Evolutionary conservation across 2,888 invertebrate species (phyloP).

Genomic region (Pyrgus malvae): DNA sequence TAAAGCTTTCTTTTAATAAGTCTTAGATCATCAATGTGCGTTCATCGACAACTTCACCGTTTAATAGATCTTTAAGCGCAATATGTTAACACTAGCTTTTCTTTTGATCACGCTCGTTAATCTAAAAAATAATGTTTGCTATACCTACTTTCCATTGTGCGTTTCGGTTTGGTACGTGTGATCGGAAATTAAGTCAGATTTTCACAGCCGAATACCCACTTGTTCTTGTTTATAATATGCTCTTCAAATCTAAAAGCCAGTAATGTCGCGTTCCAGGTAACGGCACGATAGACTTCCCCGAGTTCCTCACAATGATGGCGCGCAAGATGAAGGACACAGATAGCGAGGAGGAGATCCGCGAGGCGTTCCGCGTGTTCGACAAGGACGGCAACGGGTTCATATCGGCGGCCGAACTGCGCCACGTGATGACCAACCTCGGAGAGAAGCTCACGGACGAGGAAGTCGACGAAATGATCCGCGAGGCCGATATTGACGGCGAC

Average conservation of each 20-base stretch:
- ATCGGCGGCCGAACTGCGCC: conserved; percentile 98
- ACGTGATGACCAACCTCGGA: conserved; percentile 99
- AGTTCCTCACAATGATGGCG: conserved; percentile 99
- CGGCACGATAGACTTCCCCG: conserved; percentile 99
- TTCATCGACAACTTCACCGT: conserved; percentile 9
- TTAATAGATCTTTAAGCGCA: conserved; percentile 19
- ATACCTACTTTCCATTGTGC: conserved; percentile 29
- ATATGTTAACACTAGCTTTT: conserved; percentile 36
- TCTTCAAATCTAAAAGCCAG: no score
- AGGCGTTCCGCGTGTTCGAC: conserved; percentile 99
- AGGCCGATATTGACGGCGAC: conserved; percentile 99
- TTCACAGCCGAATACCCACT: no score
- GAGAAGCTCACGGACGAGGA: conserved; percentile 99
- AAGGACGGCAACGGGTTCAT: conserved; percentile 99
- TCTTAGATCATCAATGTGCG: background rate
- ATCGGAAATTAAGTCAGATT: no score
- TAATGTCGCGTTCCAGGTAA: conserved; percentile 90
- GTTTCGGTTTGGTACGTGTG: background rate
- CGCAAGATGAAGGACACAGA: conserved; percentile 99
- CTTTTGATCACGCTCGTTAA: conserved; percentile 37
- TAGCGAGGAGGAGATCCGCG: conserved; percentile 99
- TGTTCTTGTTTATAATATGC: no score
- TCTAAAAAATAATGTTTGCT: conserved; percentile 36
- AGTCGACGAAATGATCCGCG: conserved; percentile 99
- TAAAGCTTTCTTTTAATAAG: background rate